A percentile compares a stretch with the other conserved stretches of the same genome.
phyloP scores from a whole-genome alignment of 2,113 vertebrate species.

The Mobula hypostoma region DNA sequence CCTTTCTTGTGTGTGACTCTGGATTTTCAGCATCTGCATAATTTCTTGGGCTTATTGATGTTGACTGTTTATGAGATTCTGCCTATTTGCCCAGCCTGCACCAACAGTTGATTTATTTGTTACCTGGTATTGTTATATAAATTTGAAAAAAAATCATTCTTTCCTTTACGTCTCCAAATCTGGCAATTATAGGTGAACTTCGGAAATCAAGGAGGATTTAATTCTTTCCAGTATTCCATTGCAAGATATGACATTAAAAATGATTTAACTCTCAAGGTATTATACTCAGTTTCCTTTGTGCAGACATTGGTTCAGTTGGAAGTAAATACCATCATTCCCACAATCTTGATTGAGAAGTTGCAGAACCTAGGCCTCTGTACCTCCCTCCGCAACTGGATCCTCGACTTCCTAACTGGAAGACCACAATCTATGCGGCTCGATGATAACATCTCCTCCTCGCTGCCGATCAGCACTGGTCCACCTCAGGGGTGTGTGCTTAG shows the following conservation, averaged over 20 bases:
- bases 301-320: background rate
- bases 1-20: too few relatives aligned
- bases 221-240: background rate
- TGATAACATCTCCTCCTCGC: too few relatives aligned
- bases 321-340: background rate
- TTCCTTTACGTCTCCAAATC: background rate
- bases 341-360: too few relatives aligned
- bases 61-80: background rate
- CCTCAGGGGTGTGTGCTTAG: too few relatives aligned
- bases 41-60: too few relatives aligned
- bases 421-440: too few relatives aligned
- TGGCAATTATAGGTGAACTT: background rate
- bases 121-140: background rate
- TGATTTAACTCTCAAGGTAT: background rate
- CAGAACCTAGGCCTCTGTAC: too few relatives aligned
- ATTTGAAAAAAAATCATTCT: background rate
- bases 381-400: too few relatives aligned
- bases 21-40: too few relatives aligned
- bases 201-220: background rate
- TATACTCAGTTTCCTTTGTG: background rate
- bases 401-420: too few relatives aligned
- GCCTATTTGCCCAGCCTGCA: background rate
- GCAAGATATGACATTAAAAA: background rate
- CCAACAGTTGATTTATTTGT: background rate
- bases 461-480: too few relatives aligned